A percentile compares a stretch with the other conserved stretches of the same genome.
Evolutionary conservation across 2,888 invertebrate species (phyloP).

Genomic region (Antheraea assamensis): DNA sequence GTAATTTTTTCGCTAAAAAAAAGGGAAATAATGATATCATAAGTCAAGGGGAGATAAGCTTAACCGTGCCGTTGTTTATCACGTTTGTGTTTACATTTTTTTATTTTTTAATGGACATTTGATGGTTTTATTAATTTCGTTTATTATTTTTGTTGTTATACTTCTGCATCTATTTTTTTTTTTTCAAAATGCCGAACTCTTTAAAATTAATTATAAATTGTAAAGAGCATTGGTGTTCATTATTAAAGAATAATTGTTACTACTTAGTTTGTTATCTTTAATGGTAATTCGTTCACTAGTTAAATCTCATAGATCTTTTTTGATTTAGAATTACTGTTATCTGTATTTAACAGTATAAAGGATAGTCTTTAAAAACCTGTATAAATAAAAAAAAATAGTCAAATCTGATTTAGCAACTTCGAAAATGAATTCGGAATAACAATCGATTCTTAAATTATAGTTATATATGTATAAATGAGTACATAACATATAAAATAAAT

Average conservation of each 20-base stretch:
- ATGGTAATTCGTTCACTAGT: no score
- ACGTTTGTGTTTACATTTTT: slow-evolving; percentile 64
- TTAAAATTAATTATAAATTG: background rate
- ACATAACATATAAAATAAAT: no score
- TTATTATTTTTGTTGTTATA: slow-evolving; percentile 17
- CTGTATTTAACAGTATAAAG: no score
- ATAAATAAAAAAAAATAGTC: no score
- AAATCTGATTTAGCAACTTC: no score
- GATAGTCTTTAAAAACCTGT: no score
- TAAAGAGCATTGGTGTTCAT: background rate
- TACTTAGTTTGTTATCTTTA: background rate
- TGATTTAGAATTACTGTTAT: no score
- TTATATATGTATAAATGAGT: no score
- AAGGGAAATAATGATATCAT: slow-evolving; percentile 78
- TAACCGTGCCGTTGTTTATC: slow-evolving; percentile 69
- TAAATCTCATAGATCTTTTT: no score
- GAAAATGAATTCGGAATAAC: no score
- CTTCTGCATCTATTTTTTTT: no score
- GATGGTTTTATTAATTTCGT: slow-evolving; percentile 53
- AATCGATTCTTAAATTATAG: no score
- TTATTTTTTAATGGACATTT: slow-evolving; percentile 44
- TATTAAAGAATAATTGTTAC: background rate
- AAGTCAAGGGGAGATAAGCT: slow-evolving; percentile 76
- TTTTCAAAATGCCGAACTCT: background rate
- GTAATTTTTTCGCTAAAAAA: slow-evolving; percentile 70